Evolutionary conservation across 2,797 vertebrate species (phyloP), one percentile per base, ranked within the genome.

Genomic region (Schizothorax lantsangensis): DNA sequence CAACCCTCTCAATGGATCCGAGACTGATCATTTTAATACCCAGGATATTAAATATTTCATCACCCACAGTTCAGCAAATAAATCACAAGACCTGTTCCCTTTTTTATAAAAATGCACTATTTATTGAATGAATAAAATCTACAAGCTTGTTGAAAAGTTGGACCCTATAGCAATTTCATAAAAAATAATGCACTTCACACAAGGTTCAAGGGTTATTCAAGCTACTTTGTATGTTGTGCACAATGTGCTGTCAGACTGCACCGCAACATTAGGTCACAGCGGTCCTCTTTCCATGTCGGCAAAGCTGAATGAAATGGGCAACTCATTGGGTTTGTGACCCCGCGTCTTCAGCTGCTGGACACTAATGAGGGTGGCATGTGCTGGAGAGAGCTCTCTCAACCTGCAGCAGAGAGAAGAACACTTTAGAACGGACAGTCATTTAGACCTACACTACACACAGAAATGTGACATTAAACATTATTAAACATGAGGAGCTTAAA

Each of bases 1-100:
- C 71, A 83, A 73, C 52, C 52, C 40, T 88, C 84, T 87, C 83
- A 83, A 78, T 84, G 75, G 54, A 81, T 73, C 84, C 7, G 66
- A 85, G 83, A 91, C 84, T 84, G 86, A 90, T 90, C 84, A 89
- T 89, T 91, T 91, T 87, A 90, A 90, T 87, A 87, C 87, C 79
- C 38, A 83, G 79, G 26, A 12, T 85, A 88, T 91, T 90, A 90
- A 81, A 88, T 85, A 89, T 90, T 90, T 86, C 86, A 90, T 89
- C 86, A 89, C 57, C 83, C 81, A 80, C 84, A 85, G 59, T 77
- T 87, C 80, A 82, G 86, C 87, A 87, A 90, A 89, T 81, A 89
- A 89, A 88, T 84, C 89, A 89, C 84, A 85, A 79, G 69, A 83
- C 49, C 72, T 62, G 86, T 86, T 86, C 79, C 15, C 10, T 59